Evolutionary conservation across 2,888 invertebrate species (phyloP).

Genomic region (Abrostola tripartita): DNA sequence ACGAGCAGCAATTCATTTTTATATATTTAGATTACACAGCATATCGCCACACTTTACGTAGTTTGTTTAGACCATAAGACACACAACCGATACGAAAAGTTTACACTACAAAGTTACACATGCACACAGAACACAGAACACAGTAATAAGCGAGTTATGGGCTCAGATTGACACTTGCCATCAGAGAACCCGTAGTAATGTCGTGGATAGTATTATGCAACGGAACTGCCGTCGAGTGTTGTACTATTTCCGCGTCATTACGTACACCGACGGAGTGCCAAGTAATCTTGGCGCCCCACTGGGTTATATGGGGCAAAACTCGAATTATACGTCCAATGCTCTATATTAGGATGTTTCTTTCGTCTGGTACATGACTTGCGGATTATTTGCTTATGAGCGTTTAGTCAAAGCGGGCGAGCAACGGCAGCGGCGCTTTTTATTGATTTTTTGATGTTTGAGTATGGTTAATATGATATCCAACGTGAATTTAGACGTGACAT

Average conservation of each 20-base stretch:
- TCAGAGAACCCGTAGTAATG: constrained; percentile 29
- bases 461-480: too few relatives aligned
- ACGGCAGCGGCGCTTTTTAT: too few relatives aligned
- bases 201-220: constrained; percentile 38
- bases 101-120: too few relatives aligned
- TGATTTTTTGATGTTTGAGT: too few relatives aligned
- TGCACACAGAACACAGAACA: too few relatives aligned
- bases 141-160: neutral
- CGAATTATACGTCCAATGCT: constrained; percentile 35
- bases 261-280: constrained; percentile 34
- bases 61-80: too few relatives aligned
- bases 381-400: constrained; percentile 7
- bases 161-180: constrained; percentile 18
- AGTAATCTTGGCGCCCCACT: constrained; percentile 55
- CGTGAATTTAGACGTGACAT: too few relatives aligned
- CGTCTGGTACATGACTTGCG: constrained; percentile 19
- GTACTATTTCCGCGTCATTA: constrained; percentile 46
- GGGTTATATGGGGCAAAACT: constrained; percentile 39
- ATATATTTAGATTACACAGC: too few relatives aligned
- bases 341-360: constrained; percentile 34
- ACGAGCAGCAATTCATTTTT: too few relatives aligned
- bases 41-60: too few relatives aligned
- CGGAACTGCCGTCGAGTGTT: constrained; percentile 19
- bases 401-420: too few relatives aligned
- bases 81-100: too few relatives aligned